These are phyloP conservation scores for Himalopsyche kuldschensis DNA, from an alignment of 2,888 invertebrate genomes.

Conservation along the genomic window DNA sequence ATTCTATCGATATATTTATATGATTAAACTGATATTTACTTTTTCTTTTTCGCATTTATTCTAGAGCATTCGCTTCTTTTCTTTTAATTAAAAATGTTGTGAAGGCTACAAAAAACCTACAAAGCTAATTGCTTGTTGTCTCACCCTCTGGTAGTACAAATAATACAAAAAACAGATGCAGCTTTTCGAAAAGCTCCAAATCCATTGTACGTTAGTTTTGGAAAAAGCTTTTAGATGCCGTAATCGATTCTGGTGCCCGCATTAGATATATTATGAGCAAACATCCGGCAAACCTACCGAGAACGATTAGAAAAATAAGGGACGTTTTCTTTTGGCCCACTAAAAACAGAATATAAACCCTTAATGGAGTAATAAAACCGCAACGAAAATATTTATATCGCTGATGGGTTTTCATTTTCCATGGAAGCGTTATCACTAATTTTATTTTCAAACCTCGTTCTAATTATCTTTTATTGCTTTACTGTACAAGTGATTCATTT, in stretches of 20 bases:
- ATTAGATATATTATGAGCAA: constrained; percentile 27
- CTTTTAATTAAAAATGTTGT: too few relatives aligned
- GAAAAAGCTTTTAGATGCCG: constrained; percentile 26
- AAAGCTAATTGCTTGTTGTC: not conserved
- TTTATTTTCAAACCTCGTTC: not conserved
- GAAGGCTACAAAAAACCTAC: too few relatives aligned
- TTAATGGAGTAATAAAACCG: not conserved
- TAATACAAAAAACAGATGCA: constrained; percentile 22
- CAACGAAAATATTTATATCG: not conserved
- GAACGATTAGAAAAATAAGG: constrained; percentile 12
- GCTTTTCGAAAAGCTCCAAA: not conserved
- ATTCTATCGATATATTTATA: too few relatives aligned
- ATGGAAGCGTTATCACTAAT: not conserved
- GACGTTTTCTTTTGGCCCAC: not conserved
- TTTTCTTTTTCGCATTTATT: too few relatives aligned
- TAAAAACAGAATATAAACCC: not conserved
- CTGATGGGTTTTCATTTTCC: not conserved
- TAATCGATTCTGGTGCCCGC: constrained; percentile 29
- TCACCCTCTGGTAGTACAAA: not conserved
- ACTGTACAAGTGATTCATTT: not conserved
- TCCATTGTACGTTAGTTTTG: constrained; percentile 11
- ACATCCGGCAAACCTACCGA: constrained; percentile 18
- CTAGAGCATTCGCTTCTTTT: too few relatives aligned
- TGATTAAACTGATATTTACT: too few relatives aligned
- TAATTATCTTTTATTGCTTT: not conserved